These are phyloP conservation scores for Casuarius casuarius DNA, from an alignment of 2,113 vertebrate species.

Conservation along the genomic window DNA sequence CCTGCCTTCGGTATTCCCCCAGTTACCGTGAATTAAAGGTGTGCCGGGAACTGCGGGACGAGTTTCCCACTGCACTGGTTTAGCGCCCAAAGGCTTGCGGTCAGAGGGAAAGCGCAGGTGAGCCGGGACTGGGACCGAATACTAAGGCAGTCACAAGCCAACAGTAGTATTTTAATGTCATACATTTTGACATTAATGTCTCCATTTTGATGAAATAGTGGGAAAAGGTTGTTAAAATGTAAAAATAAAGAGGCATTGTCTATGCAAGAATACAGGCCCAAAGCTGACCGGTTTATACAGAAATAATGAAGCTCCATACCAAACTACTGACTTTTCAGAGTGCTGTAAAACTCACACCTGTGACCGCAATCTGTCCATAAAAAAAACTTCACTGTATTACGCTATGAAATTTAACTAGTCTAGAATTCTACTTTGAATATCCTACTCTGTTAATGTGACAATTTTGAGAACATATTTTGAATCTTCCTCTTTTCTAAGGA, in stretches of 20 bases:
- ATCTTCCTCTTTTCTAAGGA: not conserved
- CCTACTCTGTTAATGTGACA: not conserved
- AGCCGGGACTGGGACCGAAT: no score
- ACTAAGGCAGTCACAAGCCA: not conserved
- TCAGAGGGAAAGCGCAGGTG: not conserved
- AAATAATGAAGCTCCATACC: not conserved
- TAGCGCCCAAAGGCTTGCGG: not conserved
- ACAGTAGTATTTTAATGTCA: not conserved
- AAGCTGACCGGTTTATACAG: not conserved
- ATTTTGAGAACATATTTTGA: not conserved
- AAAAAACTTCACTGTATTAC: not conserved
- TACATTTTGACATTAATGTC: not conserved
- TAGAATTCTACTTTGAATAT: not conserved
- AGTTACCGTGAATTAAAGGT: not conserved
- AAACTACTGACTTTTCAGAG: not conserved
- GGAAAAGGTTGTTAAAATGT: not conserved
- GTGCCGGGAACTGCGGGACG: not conserved
- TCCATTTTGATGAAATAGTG: fast-evolving
- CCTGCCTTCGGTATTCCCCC: no score
- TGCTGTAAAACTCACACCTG: not conserved
- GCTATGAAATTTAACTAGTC: not conserved
- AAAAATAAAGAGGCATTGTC: not conserved
- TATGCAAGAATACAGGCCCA: no score
- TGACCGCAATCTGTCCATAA: not conserved
- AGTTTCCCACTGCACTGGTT: not conserved